Percentiles rank a stretch among this genome's conserved stretches.
Conservation (phyloP, 2,797 vertebrate species). For the Phrynocephalus vlangalii region DNA sequence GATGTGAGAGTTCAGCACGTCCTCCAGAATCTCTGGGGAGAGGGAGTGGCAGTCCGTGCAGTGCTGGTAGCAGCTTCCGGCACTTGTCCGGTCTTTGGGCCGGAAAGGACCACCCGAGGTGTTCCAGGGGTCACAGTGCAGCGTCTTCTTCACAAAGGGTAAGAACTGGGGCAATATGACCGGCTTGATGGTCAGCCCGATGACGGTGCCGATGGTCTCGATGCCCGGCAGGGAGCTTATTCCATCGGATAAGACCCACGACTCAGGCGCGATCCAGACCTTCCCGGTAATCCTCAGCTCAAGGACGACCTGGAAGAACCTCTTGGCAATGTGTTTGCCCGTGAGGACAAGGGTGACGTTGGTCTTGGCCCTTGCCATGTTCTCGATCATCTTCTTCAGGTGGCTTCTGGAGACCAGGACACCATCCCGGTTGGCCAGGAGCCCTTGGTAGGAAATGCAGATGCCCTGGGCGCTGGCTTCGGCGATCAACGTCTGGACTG, state of each 20-base stretch:
- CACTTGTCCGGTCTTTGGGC: no score
- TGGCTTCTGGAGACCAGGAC: accelerated
- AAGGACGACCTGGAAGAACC: background rate
- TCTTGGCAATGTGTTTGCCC: accelerated
- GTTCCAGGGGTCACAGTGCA: background rate
- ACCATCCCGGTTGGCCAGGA: background rate
- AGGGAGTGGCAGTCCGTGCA: background rate
- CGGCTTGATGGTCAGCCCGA: constrained; percentile 17
- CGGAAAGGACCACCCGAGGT: background rate
- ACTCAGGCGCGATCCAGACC: constrained; percentile 8
- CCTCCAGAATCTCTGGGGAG: background rate
- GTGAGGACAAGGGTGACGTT: background rate
- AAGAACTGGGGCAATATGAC: background rate
- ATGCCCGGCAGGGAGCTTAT: background rate
- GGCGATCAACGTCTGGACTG: background rate
- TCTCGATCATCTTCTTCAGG: background rate
- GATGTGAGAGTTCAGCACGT: background rate
- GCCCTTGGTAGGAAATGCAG: constrained; percentile 5
- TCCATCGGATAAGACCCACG: background rate
- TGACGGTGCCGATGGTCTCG: background rate
- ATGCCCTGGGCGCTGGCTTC: background rate
- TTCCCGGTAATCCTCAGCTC: background rate
- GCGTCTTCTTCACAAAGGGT: background rate
- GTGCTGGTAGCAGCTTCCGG: background rate
- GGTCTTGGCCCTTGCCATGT: background rate